Conservation (phyloP, 2,888 invertebrate species). For the Philaethria dido region DNA sequence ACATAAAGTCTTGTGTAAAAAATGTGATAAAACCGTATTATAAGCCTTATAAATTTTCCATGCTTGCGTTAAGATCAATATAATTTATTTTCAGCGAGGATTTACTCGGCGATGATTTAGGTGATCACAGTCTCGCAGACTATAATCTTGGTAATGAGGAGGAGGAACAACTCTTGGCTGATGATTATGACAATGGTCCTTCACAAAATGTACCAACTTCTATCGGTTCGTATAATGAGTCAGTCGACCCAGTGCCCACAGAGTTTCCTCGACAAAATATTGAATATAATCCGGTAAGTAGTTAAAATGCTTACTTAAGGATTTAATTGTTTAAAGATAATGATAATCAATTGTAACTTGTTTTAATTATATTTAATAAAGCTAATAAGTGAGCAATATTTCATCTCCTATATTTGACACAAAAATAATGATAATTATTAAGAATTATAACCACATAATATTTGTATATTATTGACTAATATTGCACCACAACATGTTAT, state of each 20-base stretch:
- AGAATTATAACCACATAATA: too few relatives aligned
- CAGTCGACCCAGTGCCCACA: slow-evolving; percentile 56
- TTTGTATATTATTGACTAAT: too few relatives aligned
- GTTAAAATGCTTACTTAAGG: background rate
- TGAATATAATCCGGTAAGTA: slow-evolving; percentile 62
- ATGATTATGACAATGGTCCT: slow-evolving; percentile 69
- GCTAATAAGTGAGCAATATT: too few relatives aligned
- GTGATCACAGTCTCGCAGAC: slow-evolving; percentile 77
- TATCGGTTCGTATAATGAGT: slow-evolving; percentile 55
- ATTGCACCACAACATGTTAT: too few relatives aligned
- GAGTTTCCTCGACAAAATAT: slow-evolving; percentile 61
- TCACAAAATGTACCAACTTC: slow-evolving; percentile 73
- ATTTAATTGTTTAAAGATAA: background rate
- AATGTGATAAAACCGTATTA: background rate
- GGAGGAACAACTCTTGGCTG: slow-evolving; percentile 77
- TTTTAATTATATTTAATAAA: background rate
- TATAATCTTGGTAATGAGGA: slow-evolving; percentile 81
- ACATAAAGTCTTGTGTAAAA: background rate
- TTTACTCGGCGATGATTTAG: slow-evolving; percentile 77
- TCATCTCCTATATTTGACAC: too few relatives aligned
- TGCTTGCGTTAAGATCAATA: slow-evolving; percentile 26
- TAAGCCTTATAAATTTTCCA: background rate
- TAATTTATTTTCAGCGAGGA: slow-evolving; percentile 70
- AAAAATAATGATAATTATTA: too few relatives aligned
- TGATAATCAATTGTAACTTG: background rate